Conservation (phyloP, 2,113 vertebrate genomes). For the Phylloscopus whistleri region DNA sequence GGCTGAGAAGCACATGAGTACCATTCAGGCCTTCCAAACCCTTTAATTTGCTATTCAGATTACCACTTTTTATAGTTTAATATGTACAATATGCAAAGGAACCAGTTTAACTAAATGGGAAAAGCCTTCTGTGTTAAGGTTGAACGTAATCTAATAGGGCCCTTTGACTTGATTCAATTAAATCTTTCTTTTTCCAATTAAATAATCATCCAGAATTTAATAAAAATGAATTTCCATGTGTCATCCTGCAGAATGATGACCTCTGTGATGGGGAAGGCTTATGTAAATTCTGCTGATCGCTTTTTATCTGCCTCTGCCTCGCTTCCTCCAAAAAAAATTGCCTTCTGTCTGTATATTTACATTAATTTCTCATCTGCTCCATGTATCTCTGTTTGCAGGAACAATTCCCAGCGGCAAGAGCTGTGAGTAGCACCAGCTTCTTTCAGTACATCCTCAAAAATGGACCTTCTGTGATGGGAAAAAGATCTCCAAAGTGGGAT, state of each 20-base stretch:
- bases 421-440: conserved; percentile 13
- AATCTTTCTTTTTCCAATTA: conserved; percentile 65
- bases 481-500: background rate
- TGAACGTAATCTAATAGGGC: conserved; percentile 30
- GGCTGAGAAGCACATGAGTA: background rate
- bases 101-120: conserved; percentile 8
- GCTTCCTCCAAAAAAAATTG: conserved; percentile 36
- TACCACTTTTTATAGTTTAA: background rate
- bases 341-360: conserved; percentile 53
- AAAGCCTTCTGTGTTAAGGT: background rate
- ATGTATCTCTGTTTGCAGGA: conserved; percentile 39
- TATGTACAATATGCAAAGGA: background rate
- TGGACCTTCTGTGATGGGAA: background rate
- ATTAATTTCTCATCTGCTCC: conserved; percentile 59
- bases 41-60: background rate
- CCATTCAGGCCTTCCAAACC: background rate
- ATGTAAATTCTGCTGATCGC: conserved; percentile 58
- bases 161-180: conserved; percentile 50
- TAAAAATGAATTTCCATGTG: conserved; percentile 52
- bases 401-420: conserved; percentile 51
- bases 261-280: conserved; percentile 51
- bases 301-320: conserved; percentile 53
- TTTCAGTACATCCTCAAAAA: background rate
- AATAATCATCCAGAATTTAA: conserved; percentile 55
- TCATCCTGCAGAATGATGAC: conserved; percentile 57